Base-by-base conservation (phyloP, 2,113 vertebrate species). In the Atractosteus spatula region DNA sequence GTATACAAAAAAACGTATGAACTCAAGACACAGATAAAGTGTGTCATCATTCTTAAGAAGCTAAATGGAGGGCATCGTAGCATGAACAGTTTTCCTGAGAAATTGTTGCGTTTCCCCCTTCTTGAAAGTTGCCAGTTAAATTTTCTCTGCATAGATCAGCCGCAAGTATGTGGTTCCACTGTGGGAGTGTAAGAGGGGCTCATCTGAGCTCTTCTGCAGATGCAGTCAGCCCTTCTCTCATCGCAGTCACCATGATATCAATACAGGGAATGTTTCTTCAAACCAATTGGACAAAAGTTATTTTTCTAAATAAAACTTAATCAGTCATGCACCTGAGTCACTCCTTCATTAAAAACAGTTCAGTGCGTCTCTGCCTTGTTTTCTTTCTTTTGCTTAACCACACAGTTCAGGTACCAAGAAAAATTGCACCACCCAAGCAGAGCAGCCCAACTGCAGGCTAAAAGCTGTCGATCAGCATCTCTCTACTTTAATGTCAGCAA, bases 61-160 rank as follows among this genome's bases (percentile, higher is more conserved):
- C 71, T 84, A 84, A 88, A 83, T 79, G 85, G 86, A 83, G 85
- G 80, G 82, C 66, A 84, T 86, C 86, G 84, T 86, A 83, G 82
- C 79, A 8, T 61, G 47, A 65, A 70, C 69, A 72, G 41, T 72
- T 8, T 62, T 75, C 76, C 74, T 75, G 72, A 57, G 61, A 7
- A 41, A 29, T 44, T 70, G 13, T 56, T 41, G 68, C 3, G 66
- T 56, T 69, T 41, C 41, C 29, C 41, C 54, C 55, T 4, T 17
- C 62, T 14, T 42, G 14, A 43, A 43, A 66, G 63, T 10, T 29
- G 42, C 11, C 63, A 75, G 69, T 66, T 75, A 63, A 67, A 69
- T 29, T n/a, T 47, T 70, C 54, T 73, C 78, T 80, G 45, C 76
- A 66, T 70, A 70, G 72, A n/a, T 68, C 67, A 8, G 65, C 63